Evolutionary conservation across 2,888 invertebrate species (phyloP).

Genomic region (Sacculina carcini): DNA sequence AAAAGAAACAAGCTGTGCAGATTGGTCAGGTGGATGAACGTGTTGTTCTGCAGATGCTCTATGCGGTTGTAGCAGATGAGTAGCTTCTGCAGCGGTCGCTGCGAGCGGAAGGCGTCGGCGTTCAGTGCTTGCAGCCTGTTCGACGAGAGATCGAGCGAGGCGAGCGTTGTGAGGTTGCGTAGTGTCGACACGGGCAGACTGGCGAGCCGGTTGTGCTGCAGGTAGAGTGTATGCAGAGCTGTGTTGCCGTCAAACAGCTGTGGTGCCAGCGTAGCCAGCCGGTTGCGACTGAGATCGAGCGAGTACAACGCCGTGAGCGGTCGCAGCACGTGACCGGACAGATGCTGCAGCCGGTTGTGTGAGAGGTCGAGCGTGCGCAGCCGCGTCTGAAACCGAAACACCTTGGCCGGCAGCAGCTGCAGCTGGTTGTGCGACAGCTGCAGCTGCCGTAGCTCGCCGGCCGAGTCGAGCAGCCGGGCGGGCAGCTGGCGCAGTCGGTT

Average conservation of each 20-base stretch:
- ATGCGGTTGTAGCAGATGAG: not conserved
- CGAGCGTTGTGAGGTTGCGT: not conserved
- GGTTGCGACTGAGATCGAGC: not conserved
- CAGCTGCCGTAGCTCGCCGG: conserved; percentile 30
- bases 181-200: not conserved
- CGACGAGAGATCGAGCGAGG: conserved; percentile 10
- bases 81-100: not conserved
- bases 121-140: conserved; percentile 3
- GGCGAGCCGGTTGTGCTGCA: not conserved
- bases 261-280: not conserved
- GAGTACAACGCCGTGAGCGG: conserved; percentile 1
- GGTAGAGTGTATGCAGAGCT: not conserved
- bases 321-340: conserved; percentile 30
- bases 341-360: conserved; percentile 32
- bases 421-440: conserved; percentile 39
- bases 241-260: not conserved
- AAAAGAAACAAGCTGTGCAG: conserved; percentile 12
- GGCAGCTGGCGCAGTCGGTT: conserved; percentile 34
- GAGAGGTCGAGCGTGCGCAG: conserved; percentile 42
- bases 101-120: not conserved
- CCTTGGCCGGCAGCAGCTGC: conserved; percentile 28
- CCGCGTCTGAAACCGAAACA: conserved; percentile 30
- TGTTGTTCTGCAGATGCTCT: not conserved
- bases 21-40: conserved; percentile 1
- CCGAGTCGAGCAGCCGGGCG: conserved; percentile 30